Evolutionary conservation across 2,113 vertebrate genomes (phyloP).

Genomic region (Dasyprocta punctata): DNA sequence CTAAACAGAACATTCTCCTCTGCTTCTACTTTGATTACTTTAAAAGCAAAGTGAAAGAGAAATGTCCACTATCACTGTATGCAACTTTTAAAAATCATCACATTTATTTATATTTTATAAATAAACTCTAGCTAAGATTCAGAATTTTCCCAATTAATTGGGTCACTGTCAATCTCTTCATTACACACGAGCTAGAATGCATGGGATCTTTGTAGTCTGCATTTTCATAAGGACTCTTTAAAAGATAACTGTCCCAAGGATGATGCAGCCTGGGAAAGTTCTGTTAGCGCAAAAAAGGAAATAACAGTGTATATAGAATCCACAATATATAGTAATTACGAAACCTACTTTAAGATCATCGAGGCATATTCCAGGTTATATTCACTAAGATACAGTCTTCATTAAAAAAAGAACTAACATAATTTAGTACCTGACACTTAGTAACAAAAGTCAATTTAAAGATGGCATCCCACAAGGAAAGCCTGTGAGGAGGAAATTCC

Average conservation of each 20-base stretch:
- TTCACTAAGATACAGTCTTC: neutral
- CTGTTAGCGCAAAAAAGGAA: neutral
- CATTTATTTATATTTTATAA: neutral
- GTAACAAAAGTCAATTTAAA: neutral
- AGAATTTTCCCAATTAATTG: neutral
- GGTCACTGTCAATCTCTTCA: neutral
- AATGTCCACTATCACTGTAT: neutral
- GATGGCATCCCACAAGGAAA: neutral
- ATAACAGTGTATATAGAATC: neutral
- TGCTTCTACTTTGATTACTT: neutral
- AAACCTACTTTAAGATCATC: neutral
- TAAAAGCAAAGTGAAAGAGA: conserved; percentile 28
- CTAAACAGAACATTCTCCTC: neutral
- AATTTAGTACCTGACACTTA: neutral
- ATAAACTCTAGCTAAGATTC: neutral
- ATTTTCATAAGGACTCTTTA: neutral
- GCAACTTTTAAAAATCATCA: neutral
- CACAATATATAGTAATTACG: neutral
- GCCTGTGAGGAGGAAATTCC: neutral
- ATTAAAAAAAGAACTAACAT: neutral
- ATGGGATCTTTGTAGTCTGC: neutral
- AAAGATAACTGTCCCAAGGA: neutral
- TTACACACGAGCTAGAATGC: neutral
- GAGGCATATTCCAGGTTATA: neutral
- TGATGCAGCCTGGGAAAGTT: neutral